These are phyloP conservation scores for Holotrichia oblita DNA, from an alignment of 1,140 invertebrate species.

Conservation along the genomic window DNA sequence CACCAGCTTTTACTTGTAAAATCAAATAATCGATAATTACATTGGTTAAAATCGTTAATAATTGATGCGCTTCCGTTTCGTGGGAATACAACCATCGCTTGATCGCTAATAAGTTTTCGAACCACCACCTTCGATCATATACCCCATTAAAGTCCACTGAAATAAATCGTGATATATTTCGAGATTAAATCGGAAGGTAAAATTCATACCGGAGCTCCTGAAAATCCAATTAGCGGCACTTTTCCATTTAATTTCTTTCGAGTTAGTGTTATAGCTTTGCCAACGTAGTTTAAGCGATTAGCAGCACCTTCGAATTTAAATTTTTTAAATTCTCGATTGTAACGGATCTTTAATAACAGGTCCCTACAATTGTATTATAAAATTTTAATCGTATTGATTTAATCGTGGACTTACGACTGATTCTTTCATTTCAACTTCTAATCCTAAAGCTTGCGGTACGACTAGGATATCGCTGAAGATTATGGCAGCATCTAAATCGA, in stretches of 20 bases:
- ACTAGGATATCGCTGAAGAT: constrained; percentile 99
- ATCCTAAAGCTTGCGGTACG: constrained; percentile 93
- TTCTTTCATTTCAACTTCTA: constrained; percentile 91
- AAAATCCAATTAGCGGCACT: constrained; percentile 94
- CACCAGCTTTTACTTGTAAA: constrained; percentile 87
- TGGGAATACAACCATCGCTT: constrained; percentile 91
- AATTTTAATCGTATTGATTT: constrained; percentile 28
- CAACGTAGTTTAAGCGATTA: constrained; percentile 86
- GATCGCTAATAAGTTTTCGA: constrained; percentile 92
- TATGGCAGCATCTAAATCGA: constrained; percentile 93
- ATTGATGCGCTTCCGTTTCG: constrained; percentile 77
- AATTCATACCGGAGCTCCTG: constrained; percentile 85
- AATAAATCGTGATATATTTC: constrained; percentile 56
- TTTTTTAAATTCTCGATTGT: constrained; percentile 69
- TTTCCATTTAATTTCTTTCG: constrained; percentile 88
- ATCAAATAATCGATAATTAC: constrained; percentile 91
- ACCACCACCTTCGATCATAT: constrained; percentile 98
- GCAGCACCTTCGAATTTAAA: constrained; percentile 78
- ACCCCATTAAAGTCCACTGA: constrained; percentile 96
- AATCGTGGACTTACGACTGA: constrained; percentile 71
- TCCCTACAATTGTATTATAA: constrained; percentile 73
- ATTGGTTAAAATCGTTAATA: constrained; percentile 84
- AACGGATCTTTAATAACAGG: constrained; percentile 88
- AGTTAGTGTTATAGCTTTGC: constrained; percentile 93
- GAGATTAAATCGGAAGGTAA: not conserved